A percentile compares a stretch with the other conserved stretches of the same genome.
These are phyloP conservation scores for Chironomus striatipennis DNA, from an alignment of 1,140 invertebrate genomes.

Conservation along the genomic window DNA sequence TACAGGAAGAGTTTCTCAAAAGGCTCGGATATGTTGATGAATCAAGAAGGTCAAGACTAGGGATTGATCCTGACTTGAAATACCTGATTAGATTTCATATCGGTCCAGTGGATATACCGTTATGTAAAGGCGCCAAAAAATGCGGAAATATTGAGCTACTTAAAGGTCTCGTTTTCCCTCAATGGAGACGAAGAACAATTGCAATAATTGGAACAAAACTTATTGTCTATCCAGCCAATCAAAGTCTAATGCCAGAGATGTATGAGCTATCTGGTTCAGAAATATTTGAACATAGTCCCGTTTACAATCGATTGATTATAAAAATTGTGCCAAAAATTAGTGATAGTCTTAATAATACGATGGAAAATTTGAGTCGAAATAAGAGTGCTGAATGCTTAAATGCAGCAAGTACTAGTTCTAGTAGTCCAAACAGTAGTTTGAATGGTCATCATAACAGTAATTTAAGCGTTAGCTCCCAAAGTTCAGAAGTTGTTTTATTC, in stretches of 20 bases:
- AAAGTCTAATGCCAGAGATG: slow-evolving; percentile 26
- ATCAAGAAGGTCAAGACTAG: slow-evolving; percentile 48
- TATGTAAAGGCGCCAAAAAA: slow-evolving; percentile 42
- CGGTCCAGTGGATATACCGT: slow-evolving; percentile 43
- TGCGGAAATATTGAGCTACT: slow-evolving; percentile 52
- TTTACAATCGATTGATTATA: slow-evolving; percentile 42
- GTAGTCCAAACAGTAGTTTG: slow-evolving; percentile 16
- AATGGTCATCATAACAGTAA: slow-evolving; percentile 7
- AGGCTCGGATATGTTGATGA: slow-evolving; percentile 49
- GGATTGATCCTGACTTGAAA: slow-evolving; percentile 54
- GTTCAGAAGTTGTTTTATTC: slow-evolving; percentile 38
- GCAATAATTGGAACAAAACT: slow-evolving; percentile 52
- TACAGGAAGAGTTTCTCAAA: slow-evolving; percentile 54
- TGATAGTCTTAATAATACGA: slow-evolving; percentile 30
- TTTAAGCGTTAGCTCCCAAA: background rate
- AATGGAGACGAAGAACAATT: slow-evolving; percentile 52
- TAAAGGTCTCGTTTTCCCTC: slow-evolving; percentile 59
- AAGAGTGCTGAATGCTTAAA: slow-evolving; percentile 17
- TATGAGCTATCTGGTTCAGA: slow-evolving; percentile 36
- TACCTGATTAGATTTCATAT: slow-evolving; percentile 52
- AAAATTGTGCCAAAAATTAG: slow-evolving; percentile 38
- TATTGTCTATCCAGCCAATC: slow-evolving; percentile 49
- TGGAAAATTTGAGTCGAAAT: slow-evolving; percentile 24
- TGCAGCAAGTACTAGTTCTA: background rate
- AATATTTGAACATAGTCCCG: slow-evolving; percentile 41